Conservation (phyloP, 2,113 vertebrate genomes). For the Sylvicapra grimmia region DNA sequence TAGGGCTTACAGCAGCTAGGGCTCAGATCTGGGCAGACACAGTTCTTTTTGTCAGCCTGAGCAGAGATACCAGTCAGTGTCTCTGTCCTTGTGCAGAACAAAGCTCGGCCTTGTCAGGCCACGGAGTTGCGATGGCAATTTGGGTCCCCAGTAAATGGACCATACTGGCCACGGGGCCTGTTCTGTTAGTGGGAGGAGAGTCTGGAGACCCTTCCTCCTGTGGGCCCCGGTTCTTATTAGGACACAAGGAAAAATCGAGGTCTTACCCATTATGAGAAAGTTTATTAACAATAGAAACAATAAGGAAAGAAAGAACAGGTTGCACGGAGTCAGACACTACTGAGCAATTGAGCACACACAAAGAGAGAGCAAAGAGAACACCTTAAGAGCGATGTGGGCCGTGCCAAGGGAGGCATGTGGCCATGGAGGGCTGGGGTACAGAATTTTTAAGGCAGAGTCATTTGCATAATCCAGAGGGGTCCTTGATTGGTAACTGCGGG, state of each 20-base stretch:
- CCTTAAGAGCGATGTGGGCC: neutral
- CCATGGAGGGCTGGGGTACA: neutral
- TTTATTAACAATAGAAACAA: neutral
- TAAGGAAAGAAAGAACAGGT: neutral
- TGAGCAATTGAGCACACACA: neutral
- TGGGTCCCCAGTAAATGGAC: neutral
- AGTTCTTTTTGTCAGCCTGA: neutral
- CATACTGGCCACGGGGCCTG: too few species aligned
- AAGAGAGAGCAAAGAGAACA: neutral
- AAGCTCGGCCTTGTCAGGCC: neutral
- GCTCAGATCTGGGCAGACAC: neutral
- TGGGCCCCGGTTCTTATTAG: fast-evolving
- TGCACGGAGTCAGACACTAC: neutral
- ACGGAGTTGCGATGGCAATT: neutral
- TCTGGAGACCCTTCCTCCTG: neutral
- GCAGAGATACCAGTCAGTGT: neutral
- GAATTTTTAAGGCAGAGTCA: neutral
- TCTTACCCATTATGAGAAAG: neutral
- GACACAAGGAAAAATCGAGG: neutral
- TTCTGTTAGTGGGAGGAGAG: neutral
- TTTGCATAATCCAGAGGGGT: neutral
- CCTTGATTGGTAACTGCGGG: neutral
- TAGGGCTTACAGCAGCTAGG: neutral
- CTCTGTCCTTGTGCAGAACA: neutral
- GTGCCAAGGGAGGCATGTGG: fast-evolving